phyloP scores from a whole-genome alignment of 2,797 vertebrate genomes.

The Limnodromus scolopaceus region DNA sequence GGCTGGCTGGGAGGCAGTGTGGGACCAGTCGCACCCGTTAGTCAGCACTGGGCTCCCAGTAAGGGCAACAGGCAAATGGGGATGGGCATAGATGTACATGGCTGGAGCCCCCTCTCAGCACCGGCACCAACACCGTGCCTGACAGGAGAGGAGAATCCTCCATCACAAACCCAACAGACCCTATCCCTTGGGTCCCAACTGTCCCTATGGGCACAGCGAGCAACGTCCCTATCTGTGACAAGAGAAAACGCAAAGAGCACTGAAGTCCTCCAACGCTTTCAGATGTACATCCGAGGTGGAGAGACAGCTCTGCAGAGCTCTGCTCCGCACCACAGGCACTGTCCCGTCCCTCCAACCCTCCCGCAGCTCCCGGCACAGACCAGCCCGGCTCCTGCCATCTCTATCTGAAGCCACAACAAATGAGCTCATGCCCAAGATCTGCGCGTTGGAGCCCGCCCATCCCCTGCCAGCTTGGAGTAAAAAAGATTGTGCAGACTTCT shows the following conservation, averaged over 20 bases:
- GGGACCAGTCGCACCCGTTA: background rate
- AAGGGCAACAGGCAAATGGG: fast-evolving
- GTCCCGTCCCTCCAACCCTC: background rate
- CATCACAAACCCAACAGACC: fast-evolving
- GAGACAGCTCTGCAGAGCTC: background rate
- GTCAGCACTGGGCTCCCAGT: background rate
- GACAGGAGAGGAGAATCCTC: background rate
- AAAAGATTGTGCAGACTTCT: background rate
- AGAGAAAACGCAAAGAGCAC: background rate
- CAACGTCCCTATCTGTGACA: fast-evolving
- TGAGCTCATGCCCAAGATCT: background rate
- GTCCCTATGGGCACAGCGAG: fast-evolving
- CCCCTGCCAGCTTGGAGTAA: background rate
- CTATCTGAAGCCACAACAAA: constrained; percentile 12
- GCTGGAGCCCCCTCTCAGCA: background rate
- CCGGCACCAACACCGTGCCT: fast-evolving
- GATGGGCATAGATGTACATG: background rate
- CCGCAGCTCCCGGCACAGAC: background rate
- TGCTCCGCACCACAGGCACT: background rate
- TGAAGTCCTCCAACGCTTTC: background rate
- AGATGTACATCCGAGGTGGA: background rate
- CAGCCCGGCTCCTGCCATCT: constrained; percentile 14
- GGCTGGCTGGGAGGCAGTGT: background rate
- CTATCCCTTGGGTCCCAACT: background rate
- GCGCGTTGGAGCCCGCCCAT: background rate